These are phyloP conservation scores for Agriopis aurantiaria DNA, from an alignment of 2,888 invertebrate genomes.

Conservation along the genomic window DNA sequence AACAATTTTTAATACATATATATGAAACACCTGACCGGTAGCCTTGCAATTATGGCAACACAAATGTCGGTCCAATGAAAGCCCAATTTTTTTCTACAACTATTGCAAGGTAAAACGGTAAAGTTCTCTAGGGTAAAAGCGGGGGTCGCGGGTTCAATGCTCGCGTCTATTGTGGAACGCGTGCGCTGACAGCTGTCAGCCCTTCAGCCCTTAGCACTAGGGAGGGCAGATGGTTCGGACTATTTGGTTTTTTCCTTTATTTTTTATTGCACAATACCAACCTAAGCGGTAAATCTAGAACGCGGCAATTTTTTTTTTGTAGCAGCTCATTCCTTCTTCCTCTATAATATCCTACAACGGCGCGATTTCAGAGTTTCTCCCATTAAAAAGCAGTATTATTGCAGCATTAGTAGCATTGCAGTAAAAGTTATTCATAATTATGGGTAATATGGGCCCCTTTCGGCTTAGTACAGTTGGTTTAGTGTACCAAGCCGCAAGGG, in stretches of 20 bases:
- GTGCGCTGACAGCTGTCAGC: constrained; percentile 79
- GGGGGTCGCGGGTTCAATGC: constrained; percentile 81
- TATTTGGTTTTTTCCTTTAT: constrained; percentile 37
- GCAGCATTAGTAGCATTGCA: no score
- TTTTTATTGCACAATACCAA: constrained; percentile 56
- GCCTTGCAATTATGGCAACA: background rate
- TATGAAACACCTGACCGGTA: no score
- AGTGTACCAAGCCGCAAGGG: no score
- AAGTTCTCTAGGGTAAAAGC: constrained; percentile 55
- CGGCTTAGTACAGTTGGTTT: no score
- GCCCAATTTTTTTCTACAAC: constrained; percentile 2
- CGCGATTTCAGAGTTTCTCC: no score
- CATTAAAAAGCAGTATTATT: no score
- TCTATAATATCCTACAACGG: no score
- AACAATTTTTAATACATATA: no score
- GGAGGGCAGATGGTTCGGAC: constrained; percentile 74
- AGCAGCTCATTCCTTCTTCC: background rate
- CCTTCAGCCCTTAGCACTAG: constrained; percentile 61
- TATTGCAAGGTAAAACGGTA: constrained; percentile 51
- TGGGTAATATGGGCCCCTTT: no score
- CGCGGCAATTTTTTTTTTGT: background rate
- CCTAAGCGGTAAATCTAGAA: constrained; percentile 40
- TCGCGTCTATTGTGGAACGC: constrained; percentile 79
- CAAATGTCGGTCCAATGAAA: background rate
- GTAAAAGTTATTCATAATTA: no score